These are phyloP conservation scores for Spondyliosoma cantharus DNA, from an alignment of 2,797 vertebrate genomes.

Conservation along the genomic window DNA sequence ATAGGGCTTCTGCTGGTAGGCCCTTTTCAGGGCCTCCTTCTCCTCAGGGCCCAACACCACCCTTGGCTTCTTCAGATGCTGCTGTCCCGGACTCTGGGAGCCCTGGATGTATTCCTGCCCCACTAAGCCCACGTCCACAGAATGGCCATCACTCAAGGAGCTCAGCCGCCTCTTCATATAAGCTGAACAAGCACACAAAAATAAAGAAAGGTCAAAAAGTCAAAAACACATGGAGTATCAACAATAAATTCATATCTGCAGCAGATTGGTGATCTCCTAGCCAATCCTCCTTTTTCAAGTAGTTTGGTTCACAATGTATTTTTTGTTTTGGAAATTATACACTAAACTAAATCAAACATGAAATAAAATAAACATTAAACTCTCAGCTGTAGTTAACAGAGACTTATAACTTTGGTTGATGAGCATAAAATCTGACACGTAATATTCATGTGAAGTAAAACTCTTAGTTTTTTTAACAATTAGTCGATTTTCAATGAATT, in stretches of 20 bases:
- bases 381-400: neutral
- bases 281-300: too few species aligned
- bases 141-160: constrained; percentile 93
- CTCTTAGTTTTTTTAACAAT: too few species aligned
- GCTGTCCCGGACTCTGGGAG: constrained; percentile 90
- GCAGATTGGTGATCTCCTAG: neutral
- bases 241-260: neutral
- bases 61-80: constrained; percentile 96
- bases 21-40: constrained; percentile 94
- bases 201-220: constrained; percentile 7
- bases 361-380: too few species aligned
- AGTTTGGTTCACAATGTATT: too few species aligned
- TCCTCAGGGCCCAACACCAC: constrained; percentile 96
- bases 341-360: too few species aligned
- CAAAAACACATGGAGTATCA: neutral
- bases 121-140: constrained; percentile 84
- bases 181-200: constrained; percentile 81
- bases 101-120: constrained; percentile 91
- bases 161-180: constrained; percentile 97
- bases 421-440: neutral
- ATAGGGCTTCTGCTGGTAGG: constrained; percentile 99
- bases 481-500: neutral
- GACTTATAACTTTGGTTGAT: neutral
- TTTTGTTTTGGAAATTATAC: too few species aligned
- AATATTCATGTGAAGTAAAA: neutral